phyloP scores from a whole-genome alignment of 1,140 invertebrate species.

The Druon quercuslanigerum region DNA sequence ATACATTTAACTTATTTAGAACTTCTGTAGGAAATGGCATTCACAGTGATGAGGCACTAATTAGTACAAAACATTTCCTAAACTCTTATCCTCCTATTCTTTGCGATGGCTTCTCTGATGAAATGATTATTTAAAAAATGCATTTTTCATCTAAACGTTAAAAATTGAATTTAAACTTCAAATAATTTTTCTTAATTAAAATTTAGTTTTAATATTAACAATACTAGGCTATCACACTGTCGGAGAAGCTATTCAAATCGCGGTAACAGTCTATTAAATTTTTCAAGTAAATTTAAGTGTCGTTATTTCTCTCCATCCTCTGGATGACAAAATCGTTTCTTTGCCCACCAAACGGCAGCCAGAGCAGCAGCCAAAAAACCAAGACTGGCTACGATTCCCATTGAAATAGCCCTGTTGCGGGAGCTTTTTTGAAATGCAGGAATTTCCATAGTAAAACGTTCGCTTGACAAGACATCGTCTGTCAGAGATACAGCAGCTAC shows the following conservation, averaged over 20 bases:
- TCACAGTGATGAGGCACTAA: too few species aligned
- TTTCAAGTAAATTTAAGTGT: not conserved
- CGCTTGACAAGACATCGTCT: constrained; percentile 77
- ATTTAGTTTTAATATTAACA: not conserved
- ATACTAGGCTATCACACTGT: not conserved
- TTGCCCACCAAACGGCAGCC: constrained; percentile 78
- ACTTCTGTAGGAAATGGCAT: too few species aligned
- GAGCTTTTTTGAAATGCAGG: constrained; percentile 76
- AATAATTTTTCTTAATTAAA: too few species aligned
- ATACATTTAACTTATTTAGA: too few species aligned
- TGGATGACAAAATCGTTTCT: constrained; percentile 71
- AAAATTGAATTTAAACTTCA: too few species aligned
- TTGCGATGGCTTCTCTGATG: too few species aligned
- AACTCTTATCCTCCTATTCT: too few species aligned
- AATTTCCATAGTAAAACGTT: constrained; percentile 77
- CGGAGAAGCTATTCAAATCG: not conserved
- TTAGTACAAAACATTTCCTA: too few species aligned
- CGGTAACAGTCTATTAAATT: not conserved
- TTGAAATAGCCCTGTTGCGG: constrained; percentile 78
- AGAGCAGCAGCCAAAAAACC: constrained; percentile 78
- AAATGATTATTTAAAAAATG: too few species aligned
- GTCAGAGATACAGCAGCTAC: constrained; percentile 78
- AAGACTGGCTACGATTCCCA: constrained; percentile 78
- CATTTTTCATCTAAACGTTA: too few species aligned
- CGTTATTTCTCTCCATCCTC: constrained; percentile 60